These are phyloP conservation scores for Anguilla pacifica DNA, from an alignment of 2,797 vertebrate species.

Conservation along the genomic window DNA sequence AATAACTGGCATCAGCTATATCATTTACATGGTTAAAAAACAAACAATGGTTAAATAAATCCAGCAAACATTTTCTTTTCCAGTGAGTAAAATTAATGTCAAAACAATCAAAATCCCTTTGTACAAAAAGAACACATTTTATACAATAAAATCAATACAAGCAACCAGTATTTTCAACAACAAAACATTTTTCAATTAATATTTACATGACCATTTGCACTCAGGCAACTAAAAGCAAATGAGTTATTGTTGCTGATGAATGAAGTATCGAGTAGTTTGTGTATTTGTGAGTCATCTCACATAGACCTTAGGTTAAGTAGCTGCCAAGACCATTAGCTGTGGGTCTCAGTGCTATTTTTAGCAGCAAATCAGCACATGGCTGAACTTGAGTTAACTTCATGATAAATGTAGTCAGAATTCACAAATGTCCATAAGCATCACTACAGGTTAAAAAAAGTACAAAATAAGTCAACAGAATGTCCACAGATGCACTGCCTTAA, in stretches of 20 bases:
- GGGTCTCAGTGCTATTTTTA: constrained; percentile 77
- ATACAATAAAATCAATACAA: constrained; percentile 77
- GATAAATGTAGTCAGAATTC: constrained; percentile 62
- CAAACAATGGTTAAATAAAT: constrained; percentile 79
- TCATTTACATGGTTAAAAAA: constrained; percentile 74
- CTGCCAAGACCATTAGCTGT: constrained; percentile 72
- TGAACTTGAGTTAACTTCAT: constrained; percentile 74
- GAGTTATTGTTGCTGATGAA: constrained; percentile 51
- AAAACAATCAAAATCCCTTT: constrained; percentile 79
- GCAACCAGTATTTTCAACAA: constrained; percentile 61
- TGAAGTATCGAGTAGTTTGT: constrained; percentile 52
- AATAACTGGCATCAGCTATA: constrained; percentile 80
- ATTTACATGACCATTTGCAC: constrained; percentile 65
- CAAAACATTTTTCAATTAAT: constrained; percentile 63
- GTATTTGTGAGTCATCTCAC: constrained; percentile 43
- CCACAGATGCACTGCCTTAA: constrained; percentile 28
- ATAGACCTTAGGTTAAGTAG: constrained; percentile 64
- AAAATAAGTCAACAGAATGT: constrained; percentile 55
- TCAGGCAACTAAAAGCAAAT: constrained; percentile 37
- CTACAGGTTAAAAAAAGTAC: constrained; percentile 20
- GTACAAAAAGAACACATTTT: constrained; percentile 82
- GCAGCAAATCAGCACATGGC: constrained; percentile 77
- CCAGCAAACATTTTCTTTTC: constrained; percentile 69
- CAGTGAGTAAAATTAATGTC: constrained; percentile 77
- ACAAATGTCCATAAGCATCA: constrained; percentile 57